Evolutionary conservation across 1,140 invertebrate genomes (phyloP).

Genomic region (Leptinotarsa defecta): DNA sequence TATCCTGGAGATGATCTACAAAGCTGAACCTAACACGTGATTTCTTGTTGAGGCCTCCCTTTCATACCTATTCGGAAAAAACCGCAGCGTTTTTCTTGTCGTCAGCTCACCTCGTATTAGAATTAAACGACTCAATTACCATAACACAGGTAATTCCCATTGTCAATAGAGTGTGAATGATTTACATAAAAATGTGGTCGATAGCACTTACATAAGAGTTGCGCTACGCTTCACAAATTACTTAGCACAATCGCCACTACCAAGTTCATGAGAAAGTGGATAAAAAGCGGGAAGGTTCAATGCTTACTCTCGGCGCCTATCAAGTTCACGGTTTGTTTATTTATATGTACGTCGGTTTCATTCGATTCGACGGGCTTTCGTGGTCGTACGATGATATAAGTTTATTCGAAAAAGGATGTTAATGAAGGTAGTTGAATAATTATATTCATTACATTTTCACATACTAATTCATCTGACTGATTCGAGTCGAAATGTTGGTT

Average conservation of each 20-base stretch:
- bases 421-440: too few relatives aligned
- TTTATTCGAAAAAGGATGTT: too few relatives aligned
- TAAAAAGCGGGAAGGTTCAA: conserved; percentile 27
- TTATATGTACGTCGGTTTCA: background rate
- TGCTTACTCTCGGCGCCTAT: conserved; percentile 12
- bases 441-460: too few relatives aligned
- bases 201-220: conserved; percentile 25
- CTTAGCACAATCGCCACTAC: conserved; percentile 1
- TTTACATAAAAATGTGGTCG: conserved; percentile 31
- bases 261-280: conserved; percentile 35
- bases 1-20: too few relatives aligned
- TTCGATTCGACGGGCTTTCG: background rate
- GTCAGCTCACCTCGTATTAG: background rate
- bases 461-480: too few relatives aligned
- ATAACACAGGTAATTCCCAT: conserved; percentile 17
- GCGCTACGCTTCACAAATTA: conserved; percentile 6
- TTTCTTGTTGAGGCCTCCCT: too few relatives aligned
- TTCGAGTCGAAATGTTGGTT: too few relatives aligned
- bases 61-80: too few relatives aligned
- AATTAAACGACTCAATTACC: conserved; percentile 12
- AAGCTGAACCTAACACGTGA: too few relatives aligned
- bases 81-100: background rate
- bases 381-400: too few relatives aligned
- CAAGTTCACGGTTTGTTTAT: conserved; percentile 37
- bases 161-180: conserved; percentile 25